phyloP scores from a whole-genome alignment of 2,888 invertebrate genomes.

The Alentia gelatinosa region DNA sequence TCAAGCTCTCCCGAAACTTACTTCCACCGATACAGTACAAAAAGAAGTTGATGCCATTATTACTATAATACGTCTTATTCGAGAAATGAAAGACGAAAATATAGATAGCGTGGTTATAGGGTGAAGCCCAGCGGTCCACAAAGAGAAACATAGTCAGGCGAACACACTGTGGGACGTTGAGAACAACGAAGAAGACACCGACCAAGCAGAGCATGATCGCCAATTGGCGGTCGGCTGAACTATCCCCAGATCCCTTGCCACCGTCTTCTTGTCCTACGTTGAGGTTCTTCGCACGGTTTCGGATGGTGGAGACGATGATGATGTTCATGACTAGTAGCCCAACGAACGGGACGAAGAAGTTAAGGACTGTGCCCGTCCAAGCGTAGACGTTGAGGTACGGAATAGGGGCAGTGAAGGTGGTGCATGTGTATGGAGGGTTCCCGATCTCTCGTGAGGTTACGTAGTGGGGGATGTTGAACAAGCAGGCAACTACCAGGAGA shows the following conservation, averaged over 20 bases:
- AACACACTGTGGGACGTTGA: background rate
- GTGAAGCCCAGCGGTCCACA: background rate
- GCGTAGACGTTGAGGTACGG: background rate
- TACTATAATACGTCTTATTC: background rate
- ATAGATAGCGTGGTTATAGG: background rate
- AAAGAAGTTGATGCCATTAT: constrained; percentile 30
- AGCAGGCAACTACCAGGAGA: background rate
- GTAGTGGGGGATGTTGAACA: background rate
- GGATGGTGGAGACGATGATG: background rate
- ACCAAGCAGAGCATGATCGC: background rate
- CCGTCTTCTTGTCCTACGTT: background rate
- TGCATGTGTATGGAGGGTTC: background rate
- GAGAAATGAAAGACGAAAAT: background rate
- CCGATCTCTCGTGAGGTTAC: background rate
- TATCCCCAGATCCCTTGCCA: background rate
- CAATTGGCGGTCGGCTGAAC: background rate
- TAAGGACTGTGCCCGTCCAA: background rate
- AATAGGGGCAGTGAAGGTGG: background rate
- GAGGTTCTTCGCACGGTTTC: background rate
- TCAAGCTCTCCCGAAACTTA: background rate
- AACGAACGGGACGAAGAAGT: background rate
- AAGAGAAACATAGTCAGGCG: background rate
- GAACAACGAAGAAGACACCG: background rate
- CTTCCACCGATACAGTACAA: constrained; percentile 24
- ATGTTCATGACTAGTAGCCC: background rate